Percentiles rank a stretch among this genome's conserved stretches.
These are phyloP conservation scores for Mesorhabditis spiculigera DNA, from an alignment of 2,888 invertebrate species.

Conservation along the genomic window DNA sequence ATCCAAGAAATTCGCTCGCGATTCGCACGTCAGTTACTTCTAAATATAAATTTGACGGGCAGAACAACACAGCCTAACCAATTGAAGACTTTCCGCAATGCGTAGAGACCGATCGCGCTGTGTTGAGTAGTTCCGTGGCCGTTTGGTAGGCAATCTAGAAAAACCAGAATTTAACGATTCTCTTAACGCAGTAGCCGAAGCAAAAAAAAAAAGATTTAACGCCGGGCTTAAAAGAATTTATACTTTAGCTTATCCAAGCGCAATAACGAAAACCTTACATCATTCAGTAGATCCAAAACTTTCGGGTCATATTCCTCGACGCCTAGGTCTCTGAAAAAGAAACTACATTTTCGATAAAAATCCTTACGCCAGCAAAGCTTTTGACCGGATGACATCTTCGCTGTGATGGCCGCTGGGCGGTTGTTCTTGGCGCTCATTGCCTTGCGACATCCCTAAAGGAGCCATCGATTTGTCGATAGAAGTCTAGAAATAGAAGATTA, in stretches of 20 bases:
- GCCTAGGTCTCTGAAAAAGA: background rate
- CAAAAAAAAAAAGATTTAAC: too few species aligned
- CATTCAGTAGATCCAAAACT: background rate
- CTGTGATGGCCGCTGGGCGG: too few species aligned
- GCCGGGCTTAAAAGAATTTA: too few species aligned
- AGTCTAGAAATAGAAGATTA: too few species aligned
- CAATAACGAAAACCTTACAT: background rate
- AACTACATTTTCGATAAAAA: too few species aligned
- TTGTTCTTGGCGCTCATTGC: too few species aligned
- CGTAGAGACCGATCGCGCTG: background rate
- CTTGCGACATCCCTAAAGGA: too few species aligned
- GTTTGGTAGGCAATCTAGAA: constrained; percentile 4
- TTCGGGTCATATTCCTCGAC: background rate
- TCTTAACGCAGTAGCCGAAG: too few species aligned
- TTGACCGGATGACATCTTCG: too few species aligned
- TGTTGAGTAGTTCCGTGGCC: background rate
- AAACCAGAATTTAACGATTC: background rate
- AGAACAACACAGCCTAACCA: background rate
- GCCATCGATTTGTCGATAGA: too few species aligned
- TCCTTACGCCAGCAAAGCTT: too few species aligned
- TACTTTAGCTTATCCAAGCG: background rate
- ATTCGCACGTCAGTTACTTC: background rate
- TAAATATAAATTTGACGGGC: background rate
- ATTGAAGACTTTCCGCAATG: background rate
- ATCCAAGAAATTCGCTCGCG: constrained; percentile 2